Evolutionary conservation across 2,888 invertebrate genomes (phyloP).

Genomic region (Notodonta dromedarius): DNA sequence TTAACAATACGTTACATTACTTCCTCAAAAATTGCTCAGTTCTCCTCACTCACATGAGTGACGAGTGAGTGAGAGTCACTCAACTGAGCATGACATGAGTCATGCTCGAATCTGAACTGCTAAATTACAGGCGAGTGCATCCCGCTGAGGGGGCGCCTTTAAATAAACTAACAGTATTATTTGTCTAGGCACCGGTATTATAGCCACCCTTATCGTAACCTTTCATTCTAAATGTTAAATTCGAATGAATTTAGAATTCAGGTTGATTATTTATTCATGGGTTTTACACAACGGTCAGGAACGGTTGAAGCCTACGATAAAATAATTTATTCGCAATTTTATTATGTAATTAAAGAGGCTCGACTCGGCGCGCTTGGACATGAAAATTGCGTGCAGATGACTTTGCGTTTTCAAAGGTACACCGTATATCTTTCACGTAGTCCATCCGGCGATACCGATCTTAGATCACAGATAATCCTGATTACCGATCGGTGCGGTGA

Average conservation of each 20-base stretch:
- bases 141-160: too few species aligned
- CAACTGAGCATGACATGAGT: too few species aligned
- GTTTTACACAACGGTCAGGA: not conserved
- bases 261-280: not conserved
- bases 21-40: too few species aligned
- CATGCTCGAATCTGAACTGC: too few species aligned
- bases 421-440: constrained; percentile 24
- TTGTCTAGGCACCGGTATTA: too few species aligned
- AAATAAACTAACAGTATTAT: too few species aligned
- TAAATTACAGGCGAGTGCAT: too few species aligned
- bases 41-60: too few species aligned
- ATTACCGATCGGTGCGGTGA: constrained; percentile 38
- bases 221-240: not conserved
- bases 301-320: not conserved
- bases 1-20: too few species aligned
- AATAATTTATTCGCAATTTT: not conserved
- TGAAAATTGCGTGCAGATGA: constrained; percentile 5
- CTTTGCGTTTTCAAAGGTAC: constrained; percentile 9
- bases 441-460: constrained; percentile 10
- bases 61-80: too few species aligned
- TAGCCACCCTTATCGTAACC: too few species aligned
- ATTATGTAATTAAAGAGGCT: constrained; percentile 5
- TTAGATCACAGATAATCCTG: constrained; percentile 32
- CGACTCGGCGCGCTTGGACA: not conserved
- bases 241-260: not conserved